Conservation (phyloP, 2,113 vertebrate genomes). For the Ovis canadensis region DNA sequence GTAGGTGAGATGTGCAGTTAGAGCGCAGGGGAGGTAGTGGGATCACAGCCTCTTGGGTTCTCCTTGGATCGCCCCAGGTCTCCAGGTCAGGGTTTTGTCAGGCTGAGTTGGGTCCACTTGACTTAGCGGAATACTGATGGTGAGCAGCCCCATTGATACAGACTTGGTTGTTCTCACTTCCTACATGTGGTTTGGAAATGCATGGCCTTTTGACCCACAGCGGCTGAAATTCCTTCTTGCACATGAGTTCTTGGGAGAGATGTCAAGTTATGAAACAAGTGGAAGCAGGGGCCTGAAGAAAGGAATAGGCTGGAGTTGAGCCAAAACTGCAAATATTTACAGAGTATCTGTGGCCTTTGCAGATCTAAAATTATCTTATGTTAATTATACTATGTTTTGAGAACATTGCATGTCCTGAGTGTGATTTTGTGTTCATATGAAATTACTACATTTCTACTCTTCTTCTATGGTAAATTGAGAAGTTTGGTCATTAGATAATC, state of each 20-base stretch:
- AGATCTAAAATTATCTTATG: neutral
- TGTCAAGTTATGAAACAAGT: neutral
- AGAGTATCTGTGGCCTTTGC: neutral
- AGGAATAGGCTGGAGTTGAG: neutral
- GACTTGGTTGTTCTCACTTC: neutral
- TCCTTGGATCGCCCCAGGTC: neutral
- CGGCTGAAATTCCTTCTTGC: neutral
- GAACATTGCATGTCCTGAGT: neutral
- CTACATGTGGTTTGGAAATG: neutral
- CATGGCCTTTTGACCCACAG: neutral
- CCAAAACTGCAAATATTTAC: neutral
- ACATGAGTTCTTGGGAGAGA: neutral
- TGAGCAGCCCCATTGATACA: neutral
- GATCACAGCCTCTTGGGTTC: neutral
- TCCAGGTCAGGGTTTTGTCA: neutral
- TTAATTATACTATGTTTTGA: neutral
- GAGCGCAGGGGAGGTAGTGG: neutral
- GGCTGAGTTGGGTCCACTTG: neutral
- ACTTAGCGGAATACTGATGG: neutral
- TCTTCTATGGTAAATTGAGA: neutral
- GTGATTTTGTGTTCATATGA: neutral
- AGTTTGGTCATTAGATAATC: neutral
- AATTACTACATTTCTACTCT: neutral
- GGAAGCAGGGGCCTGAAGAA: neutral
- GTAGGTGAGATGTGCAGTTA: neutral